Evolutionary conservation across 2,888 invertebrate genomes (phyloP).

Genomic region (Camponotus fellah): DNA sequence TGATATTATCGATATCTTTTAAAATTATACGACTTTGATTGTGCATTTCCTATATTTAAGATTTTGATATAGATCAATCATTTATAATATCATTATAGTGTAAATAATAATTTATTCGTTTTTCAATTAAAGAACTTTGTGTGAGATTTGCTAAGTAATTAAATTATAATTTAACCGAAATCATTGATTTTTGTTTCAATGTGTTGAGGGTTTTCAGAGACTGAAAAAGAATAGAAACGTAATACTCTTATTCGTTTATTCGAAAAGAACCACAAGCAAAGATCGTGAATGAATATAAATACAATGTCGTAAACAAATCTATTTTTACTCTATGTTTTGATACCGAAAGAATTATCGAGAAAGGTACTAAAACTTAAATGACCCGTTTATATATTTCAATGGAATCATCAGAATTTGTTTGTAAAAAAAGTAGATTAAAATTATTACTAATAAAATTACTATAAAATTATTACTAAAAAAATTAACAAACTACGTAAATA

Average conservation of each 20-base stretch:
- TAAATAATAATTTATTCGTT: background rate
- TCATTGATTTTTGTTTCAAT: background rate
- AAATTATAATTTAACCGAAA: background rate
- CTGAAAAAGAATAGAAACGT: background rate
- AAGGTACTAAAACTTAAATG: background rate
- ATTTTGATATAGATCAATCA: background rate
- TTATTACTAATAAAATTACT: background rate
- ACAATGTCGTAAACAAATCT: constrained; percentile 70
- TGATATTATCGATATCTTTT: background rate
- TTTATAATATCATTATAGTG: background rate
- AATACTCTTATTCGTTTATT: background rate
- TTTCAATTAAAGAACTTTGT: background rate
- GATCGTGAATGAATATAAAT: constrained; percentile 72
- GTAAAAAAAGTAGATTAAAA: background rate
- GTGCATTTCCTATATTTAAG: background rate
- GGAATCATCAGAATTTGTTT: background rate
- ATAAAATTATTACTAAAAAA: background rate
- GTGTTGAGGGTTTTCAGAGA: background rate
- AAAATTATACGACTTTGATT: background rate
- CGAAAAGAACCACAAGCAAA: constrained; percentile 1
- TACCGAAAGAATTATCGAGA: background rate
- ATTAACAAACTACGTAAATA: background rate
- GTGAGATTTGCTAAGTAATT: background rate
- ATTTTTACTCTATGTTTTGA: constrained; percentile 62
- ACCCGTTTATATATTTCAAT: background rate